A percentile compares a stretch with the other conserved stretches of the same genome.
These are phyloP conservation scores for Gadopsis marmoratus DNA, from an alignment of 2,797 vertebrate species.

Conservation along the genomic window DNA sequence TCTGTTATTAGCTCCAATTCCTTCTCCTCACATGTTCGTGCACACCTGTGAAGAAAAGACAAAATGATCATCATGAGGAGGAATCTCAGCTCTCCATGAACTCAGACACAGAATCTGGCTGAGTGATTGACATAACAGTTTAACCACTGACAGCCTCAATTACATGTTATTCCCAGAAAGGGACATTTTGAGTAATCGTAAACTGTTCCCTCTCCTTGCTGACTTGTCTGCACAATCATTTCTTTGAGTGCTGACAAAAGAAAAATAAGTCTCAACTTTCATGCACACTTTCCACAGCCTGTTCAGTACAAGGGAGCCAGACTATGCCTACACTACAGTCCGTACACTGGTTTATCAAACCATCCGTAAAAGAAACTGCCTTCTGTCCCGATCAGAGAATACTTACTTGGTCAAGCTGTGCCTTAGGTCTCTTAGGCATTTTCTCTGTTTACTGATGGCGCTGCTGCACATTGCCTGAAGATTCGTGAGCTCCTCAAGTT, in stretches of 20 bases:
- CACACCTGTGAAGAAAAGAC: conserved; percentile 82
- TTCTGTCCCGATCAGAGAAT: neutral
- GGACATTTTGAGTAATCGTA: neutral
- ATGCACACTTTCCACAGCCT: neutral
- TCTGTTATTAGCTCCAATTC: conserved; percentile 87
- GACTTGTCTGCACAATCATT: neutral
- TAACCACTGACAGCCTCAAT: neutral
- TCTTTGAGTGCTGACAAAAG: neutral
- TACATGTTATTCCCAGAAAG: neutral
- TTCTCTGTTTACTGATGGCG: conserved; percentile 92
- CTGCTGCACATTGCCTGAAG: conserved; percentile 90
- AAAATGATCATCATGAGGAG: conserved; percentile 1
- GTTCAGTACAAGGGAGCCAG: neutral
- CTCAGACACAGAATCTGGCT: neutral
- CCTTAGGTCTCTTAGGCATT: conserved; percentile 88
- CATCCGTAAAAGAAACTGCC: neutral
- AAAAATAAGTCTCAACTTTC: neutral
- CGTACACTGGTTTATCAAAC: too few relatives aligned
- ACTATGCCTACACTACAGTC: too few relatives aligned
- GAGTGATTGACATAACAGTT: neutral
- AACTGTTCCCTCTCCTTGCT: neutral
- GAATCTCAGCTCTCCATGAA: neutral
- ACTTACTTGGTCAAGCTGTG: conserved; percentile 87
- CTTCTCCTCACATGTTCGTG: conserved; percentile 79
- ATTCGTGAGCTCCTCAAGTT: conserved; percentile 93